Percentiles rank a stretch among this genome's conserved stretches.
Conservation (phyloP, 2,113 vertebrate species). For the Ornithorhynchus anatinus region DNA sequence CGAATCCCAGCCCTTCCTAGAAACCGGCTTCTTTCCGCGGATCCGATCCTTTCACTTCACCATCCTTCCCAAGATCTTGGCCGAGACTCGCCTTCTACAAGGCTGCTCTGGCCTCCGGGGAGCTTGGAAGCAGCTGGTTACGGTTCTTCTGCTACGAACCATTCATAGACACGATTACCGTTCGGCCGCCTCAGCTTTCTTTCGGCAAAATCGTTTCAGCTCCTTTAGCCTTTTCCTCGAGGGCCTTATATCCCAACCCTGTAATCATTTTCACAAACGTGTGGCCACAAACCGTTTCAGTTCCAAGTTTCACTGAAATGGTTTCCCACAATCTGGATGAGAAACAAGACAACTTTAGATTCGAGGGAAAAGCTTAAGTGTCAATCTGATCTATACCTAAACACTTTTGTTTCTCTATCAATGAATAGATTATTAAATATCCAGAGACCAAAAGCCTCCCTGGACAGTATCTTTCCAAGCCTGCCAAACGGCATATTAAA, state of each 20-base stretch:
- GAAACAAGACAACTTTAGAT: constrained; percentile 1
- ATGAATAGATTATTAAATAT: background rate
- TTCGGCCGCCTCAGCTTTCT: background rate
- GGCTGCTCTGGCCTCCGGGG: no score
- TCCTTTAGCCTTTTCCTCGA: background rate
- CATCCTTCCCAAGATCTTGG: no score
- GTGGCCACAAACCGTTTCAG: constrained; percentile 1
- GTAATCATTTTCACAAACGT: background rate
- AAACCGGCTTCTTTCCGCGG: no score
- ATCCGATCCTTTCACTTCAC: no score
- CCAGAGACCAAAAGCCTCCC: background rate
- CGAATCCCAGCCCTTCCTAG: no score
- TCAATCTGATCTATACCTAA: no score
- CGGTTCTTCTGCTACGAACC: no score
- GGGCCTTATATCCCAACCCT: no score
- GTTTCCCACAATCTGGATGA: constrained; percentile 1
- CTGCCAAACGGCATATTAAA: no score
- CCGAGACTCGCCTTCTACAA: no score
- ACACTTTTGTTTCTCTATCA: background rate
- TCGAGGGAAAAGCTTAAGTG: background rate
- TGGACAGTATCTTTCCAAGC: background rate
- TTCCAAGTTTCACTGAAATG: background rate
- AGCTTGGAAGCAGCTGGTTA: no score
- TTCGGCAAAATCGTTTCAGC: background rate
- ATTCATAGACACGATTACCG: no score